Evolutionary conservation across 2,113 vertebrate species (phyloP), one percentile per base, ranked within the genome.

Genomic region (Atrichornis clamosus): DNA sequence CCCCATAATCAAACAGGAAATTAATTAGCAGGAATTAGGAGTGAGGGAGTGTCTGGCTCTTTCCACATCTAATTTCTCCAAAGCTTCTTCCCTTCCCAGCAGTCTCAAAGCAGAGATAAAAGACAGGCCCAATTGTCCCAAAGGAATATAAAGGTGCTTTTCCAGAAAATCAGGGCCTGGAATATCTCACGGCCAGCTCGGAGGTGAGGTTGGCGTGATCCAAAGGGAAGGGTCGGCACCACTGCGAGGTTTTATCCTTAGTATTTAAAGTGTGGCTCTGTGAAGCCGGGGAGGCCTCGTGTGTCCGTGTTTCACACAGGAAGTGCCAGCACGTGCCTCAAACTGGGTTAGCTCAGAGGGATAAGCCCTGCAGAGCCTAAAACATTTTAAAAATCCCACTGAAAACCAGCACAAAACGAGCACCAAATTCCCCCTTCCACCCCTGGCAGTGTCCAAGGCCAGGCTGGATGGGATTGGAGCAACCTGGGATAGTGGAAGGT

Each of bases 231-330:
- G 53, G 2, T 13, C 1, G 12, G 23, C 46, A 10, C 30, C 56
- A 4, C 13, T 1, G 10, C 55, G 4, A 17, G 18, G 11, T 46
- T 67, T 58, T 27, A 33, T 5, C 50, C 27, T 14, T 1, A 3
- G 9, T 8, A 60, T 20, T 62, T 42, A 16, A 28, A 47, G 28
- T 58, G 30, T 13, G 44, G 9, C 10, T 4, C n/a, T 13, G 32
- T 1, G 60, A 55, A 3, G 28, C 49, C 46, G 15, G 21, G 8
- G 30, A 35, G 52, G 15, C 28, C 50, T 22, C 0, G 1, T 1
- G 2, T 1, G 6, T 7, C 3, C 5, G 4, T 10, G 39, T 26
- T 15, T 39, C 49, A 17, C 21, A 4, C 33, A 15, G 20, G 11
- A 15, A 20, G 4, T 16, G 28, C 35, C 50, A 6, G 0, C 2